phyloP scores from a whole-genome alignment of 2,888 invertebrate genomes.

The Brachynemurus nebulosus region DNA sequence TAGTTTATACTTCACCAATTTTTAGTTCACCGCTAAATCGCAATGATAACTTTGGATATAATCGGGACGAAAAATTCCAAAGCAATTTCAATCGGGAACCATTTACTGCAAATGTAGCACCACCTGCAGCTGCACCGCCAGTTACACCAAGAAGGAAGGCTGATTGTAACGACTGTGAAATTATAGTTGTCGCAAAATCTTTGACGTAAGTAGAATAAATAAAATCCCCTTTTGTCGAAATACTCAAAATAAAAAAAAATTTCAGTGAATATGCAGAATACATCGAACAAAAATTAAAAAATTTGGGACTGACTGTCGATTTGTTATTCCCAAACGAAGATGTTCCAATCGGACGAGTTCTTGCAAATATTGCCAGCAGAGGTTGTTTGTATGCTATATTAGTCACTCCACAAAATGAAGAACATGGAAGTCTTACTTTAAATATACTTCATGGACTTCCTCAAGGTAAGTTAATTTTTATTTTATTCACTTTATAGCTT shows the following conservation, averaged over 20 bases:
- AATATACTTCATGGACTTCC: constrained; percentile 84
- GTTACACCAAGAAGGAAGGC: constrained; percentile 19
- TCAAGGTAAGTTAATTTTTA: constrained; percentile 45
- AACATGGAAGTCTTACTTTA: constrained; percentile 72
- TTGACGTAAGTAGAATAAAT: constrained; percentile 52
- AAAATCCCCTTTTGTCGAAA: too few relatives aligned
- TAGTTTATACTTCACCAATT: too few relatives aligned
- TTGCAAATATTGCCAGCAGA: constrained; percentile 78
- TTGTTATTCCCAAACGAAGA: constrained; percentile 85
- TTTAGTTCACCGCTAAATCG: too few relatives aligned
- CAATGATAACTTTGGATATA: too few relatives aligned
- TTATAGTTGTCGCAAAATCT: constrained; percentile 69
- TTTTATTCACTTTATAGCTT: neutral
- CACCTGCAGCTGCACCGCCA: neutral
- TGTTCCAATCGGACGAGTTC: constrained; percentile 59
- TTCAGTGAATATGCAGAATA: constrained; percentile 73
- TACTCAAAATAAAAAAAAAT: too few relatives aligned
- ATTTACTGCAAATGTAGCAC: too few relatives aligned
- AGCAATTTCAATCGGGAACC: too few relatives aligned
- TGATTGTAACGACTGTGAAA: constrained; percentile 78
- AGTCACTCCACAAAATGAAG: constrained; percentile 73
- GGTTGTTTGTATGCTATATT: constrained; percentile 82
- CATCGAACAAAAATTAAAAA: constrained; percentile 68
- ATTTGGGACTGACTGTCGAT: constrained; percentile 67
- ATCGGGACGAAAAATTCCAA: too few relatives aligned